Percentiles rank a stretch among this genome's conserved stretches.
These are phyloP conservation scores for Hypselothyrea guttata DNA, from an alignment of 2,888 invertebrate genomes.

Conservation along the genomic window DNA sequence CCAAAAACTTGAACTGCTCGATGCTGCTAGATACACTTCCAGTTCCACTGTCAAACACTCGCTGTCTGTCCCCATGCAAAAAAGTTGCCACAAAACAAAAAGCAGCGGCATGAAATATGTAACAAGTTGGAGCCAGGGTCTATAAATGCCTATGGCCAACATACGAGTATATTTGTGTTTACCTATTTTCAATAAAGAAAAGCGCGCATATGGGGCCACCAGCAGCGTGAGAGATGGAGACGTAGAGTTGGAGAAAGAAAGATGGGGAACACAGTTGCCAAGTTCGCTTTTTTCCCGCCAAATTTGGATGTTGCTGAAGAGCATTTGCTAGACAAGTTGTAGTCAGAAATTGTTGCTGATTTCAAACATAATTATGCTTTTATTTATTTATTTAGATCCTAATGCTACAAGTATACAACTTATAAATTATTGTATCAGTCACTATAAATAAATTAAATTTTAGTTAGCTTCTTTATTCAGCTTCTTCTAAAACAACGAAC, in stretches of 20 bases:
- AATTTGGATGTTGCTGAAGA: no score
- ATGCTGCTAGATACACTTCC: conserved; percentile 23
- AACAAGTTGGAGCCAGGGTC: conserved; percentile 35
- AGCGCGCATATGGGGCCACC: conserved; percentile 31
- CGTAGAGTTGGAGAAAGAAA: neutral
- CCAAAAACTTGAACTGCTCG: conserved; percentile 34
- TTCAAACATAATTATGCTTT: no score
- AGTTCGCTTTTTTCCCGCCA: no score
- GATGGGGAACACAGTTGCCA: no score
- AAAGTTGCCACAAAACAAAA: conserved; percentile 33
- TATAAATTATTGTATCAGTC: no score
- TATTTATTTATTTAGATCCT: no score
- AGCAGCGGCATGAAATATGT: conserved; percentile 25
- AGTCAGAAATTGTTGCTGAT: no score
- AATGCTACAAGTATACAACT: no score
- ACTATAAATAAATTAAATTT: no score
- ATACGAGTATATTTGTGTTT: conserved; percentile 1
- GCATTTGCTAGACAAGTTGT: no score
- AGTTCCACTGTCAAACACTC: conserved; percentile 32
- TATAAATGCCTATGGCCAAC: neutral
- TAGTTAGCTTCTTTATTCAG: no score
- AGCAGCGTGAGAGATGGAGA: neutral
- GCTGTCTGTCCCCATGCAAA: conserved; percentile 21
- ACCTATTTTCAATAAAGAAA: conserved; percentile 42
- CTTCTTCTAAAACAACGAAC: no score